Evolutionary conservation across 2,113 vertebrate genomes (phyloP).

Genomic region (Meriones unguiculatus): DNA sequence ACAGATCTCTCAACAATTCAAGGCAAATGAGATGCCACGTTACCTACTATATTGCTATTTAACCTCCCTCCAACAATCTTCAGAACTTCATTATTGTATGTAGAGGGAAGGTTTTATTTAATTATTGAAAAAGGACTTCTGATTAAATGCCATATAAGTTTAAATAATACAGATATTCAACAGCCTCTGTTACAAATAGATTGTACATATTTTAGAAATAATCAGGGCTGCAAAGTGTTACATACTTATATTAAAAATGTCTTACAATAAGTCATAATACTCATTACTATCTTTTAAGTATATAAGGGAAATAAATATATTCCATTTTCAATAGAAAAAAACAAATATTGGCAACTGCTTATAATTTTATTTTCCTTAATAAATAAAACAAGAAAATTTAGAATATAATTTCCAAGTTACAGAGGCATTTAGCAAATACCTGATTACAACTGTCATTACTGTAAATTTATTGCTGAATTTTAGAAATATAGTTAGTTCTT

Average conservation of each 20-base stretch:
- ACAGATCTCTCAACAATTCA: neutral
- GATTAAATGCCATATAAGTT: constrained; percentile 10
- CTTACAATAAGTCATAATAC: neutral
- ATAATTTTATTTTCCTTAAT: constrained; percentile 49
- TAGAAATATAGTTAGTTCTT: constrained; percentile 19
- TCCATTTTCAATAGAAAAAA: neutral
- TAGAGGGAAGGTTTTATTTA: constrained; percentile 29
- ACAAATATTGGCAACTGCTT: neutral
- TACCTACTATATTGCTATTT: neutral
- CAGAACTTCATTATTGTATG: constrained; percentile 19
- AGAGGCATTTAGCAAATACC: constrained; percentile 16
- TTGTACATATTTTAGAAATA: constrained; percentile 17
- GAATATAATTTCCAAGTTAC: constrained; percentile 28
- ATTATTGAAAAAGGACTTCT: constrained; percentile 41
- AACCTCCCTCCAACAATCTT: neutral
- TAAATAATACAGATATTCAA: neutral
- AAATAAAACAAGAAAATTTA: constrained; percentile 29
- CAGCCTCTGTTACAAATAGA: neutral
- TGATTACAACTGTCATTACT: neutral
- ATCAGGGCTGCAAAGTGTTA: neutral
- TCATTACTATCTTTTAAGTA: constrained; percentile 17
- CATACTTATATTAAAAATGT: constrained; percentile 18
- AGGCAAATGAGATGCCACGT: neutral
- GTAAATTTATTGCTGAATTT: constrained; percentile 46
- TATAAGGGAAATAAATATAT: neutral